These are phyloP conservation scores for Neotoma lepida DNA, from an alignment of 2,113 vertebrate species.

Conservation along the genomic window DNA sequence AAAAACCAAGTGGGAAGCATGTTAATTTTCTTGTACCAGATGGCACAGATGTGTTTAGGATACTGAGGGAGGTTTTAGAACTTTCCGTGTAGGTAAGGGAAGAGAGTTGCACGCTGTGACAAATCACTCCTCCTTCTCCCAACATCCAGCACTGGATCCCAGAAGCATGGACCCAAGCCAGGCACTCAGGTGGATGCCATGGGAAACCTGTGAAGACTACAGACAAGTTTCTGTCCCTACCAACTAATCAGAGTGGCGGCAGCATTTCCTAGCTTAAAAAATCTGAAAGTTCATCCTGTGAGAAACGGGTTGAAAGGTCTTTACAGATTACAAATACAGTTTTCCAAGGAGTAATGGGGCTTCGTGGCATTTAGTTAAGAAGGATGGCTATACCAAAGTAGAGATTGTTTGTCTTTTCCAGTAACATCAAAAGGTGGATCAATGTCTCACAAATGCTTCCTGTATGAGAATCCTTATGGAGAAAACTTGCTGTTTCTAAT, in stretches of 20 bases:
- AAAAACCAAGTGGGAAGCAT: background rate
- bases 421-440: background rate
- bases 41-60: background rate
- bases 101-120: background rate
- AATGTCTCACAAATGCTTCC: background rate
- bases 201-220: background rate
- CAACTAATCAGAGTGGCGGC: background rate
- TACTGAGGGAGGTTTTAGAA: background rate
- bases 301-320: background rate
- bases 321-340: background rate
- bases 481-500: background rate
- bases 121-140: background rate
- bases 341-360: background rate
- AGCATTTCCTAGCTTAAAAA: background rate
- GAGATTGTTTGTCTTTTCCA: background rate
- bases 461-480: background rate
- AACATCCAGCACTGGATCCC: background rate
- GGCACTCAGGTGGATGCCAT: rapidly evolving
- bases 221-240: background rate
- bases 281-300: background rate
- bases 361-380: background rate
- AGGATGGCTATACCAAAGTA: background rate
- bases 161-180: background rate
- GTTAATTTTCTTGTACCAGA: background rate
- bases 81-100: background rate